Evolutionary conservation across 1,140 invertebrate genomes (phyloP), one percentile per base, ranked within the genome.

Genomic region (Leucophenga varia): DNA sequence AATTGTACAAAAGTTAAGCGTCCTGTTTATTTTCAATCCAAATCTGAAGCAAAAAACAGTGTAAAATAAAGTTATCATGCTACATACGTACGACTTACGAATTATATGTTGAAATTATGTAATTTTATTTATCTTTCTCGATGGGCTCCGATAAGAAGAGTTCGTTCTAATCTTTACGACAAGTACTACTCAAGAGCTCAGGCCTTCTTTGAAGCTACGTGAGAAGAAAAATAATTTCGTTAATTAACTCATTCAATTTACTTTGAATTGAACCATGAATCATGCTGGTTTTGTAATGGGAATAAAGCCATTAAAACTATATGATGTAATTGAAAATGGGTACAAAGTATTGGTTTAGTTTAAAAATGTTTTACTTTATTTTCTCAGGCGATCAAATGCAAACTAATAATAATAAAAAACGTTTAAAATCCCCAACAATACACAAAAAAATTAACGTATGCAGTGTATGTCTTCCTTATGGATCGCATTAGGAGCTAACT

Each of bases 51-150:
- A 48, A 37, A 34, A 46, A 52, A 48, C 25, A 57, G 41, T 61
- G 52, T 65, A 55, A 56, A 64, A 64, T 61, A 64, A 64, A 65
- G 34, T 59, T 61, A 59, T 61, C 48, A 61, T 37, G 37, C 52
- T 53, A 61, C 43, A 36, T 49, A 60, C 43, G 30, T n/a, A n/a
- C n/a, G n/a, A n/a, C n/a, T n/a, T n/a, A 54, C 25, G 18, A 48
- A 14, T 28, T 35, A 12, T 20, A 39, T 34, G 22, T 37, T 35
- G 12, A 28, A 25, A 21, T 49, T 28, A 16, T 14, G 20, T 13
- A 22, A 37, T 50, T 36, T 40, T 40, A 43, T 43, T 13, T 46
- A 39, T 54, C 13, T 38, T 16, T n/a, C 3, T 20, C 10, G 12
- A 32, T 47, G 13, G 30, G 13, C 16, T 34, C 9, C 21, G 42